Conservation (phyloP, 2,113 vertebrate genomes). For the Herpailurus yagouaroundi region DNA sequence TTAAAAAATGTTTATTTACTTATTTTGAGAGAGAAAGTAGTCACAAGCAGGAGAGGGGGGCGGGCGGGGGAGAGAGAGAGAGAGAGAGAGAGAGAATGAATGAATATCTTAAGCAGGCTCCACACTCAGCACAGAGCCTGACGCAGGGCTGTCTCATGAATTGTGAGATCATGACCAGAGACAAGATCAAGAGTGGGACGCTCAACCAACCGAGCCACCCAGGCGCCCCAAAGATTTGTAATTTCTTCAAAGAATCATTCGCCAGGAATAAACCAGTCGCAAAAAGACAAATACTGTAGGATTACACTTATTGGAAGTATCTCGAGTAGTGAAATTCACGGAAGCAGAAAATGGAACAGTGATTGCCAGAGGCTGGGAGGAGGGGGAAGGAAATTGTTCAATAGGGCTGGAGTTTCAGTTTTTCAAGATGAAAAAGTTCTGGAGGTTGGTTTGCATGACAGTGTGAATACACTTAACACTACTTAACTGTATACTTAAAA, state of each 20-base stretch:
- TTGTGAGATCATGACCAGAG: too few species aligned
- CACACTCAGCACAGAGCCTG: too few species aligned
- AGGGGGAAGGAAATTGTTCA: background rate
- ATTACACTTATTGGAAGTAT: background rate
- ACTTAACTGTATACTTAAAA: background rate
- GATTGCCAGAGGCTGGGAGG: background rate
- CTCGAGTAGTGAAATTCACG: background rate
- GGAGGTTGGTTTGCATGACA: background rate
- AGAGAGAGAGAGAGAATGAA: too few species aligned
- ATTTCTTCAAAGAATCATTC: conserved; percentile 43
- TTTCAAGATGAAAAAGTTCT: background rate
- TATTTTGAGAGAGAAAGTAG: background rate
- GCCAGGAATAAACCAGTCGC: background rate
- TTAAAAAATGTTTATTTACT: background rate
- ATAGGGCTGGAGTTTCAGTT: background rate
- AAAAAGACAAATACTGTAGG: background rate
- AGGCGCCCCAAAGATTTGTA: background rate
- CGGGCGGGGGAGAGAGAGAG: too few species aligned
- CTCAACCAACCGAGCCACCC: too few species aligned
- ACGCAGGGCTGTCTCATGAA: too few species aligned
- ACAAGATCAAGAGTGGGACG: too few species aligned
- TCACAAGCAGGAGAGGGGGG: too few species aligned
- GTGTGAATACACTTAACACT: background rate
- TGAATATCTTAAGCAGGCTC: too few species aligned
- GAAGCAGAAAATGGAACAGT: background rate